These are phyloP conservation scores for Leucozona laternaria DNA, from an alignment of 2,888 invertebrate genomes.

Conservation along the genomic window DNA sequence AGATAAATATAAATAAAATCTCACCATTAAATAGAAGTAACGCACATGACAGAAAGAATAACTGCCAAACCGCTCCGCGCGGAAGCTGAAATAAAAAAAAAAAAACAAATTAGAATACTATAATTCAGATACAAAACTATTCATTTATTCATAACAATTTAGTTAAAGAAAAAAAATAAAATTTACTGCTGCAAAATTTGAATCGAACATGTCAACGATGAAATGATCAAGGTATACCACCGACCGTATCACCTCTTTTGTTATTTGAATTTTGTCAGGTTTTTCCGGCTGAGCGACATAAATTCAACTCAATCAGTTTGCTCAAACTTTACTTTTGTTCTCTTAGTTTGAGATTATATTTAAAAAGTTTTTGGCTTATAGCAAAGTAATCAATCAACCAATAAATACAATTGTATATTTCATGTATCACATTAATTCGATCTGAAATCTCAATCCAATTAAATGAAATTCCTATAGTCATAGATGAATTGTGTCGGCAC, in stretches of 20 bases:
- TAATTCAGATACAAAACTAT: not conserved
- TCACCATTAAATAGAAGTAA: constrained; percentile 81
- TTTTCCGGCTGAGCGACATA: constrained; percentile 43
- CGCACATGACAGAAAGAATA: constrained; percentile 81
- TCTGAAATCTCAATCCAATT: constrained; percentile 32
- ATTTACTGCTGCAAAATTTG: not conserved
- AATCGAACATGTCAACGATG: not conserved
- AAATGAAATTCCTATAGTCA: constrained; percentile 25
- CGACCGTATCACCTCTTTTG: not conserved
- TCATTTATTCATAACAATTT: not conserved
- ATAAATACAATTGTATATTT: not conserved
- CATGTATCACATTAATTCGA: constrained; percentile 3
- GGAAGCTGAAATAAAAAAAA: constrained; percentile 80
- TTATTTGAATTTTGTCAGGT: constrained; percentile 18
- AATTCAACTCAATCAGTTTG: not conserved
- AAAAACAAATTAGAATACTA: constrained; percentile 35
- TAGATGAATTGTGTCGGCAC: not conserved
- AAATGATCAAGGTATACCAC: not conserved
- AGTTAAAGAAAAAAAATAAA: not conserved
- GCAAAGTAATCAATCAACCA: constrained; percentile 15
- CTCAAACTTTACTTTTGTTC: not conserved
- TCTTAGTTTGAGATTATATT: not conserved
- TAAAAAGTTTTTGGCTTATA: not conserved
- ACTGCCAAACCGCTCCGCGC: constrained; percentile 82
- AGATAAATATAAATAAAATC: constrained; percentile 28